Percentiles rank a stretch among this genome's conserved stretches.
These are phyloP conservation scores for Hippasteria phrygiana DNA, from an alignment of 53 echinoderm and acorn worm species.

Conservation along the genomic window DNA sequence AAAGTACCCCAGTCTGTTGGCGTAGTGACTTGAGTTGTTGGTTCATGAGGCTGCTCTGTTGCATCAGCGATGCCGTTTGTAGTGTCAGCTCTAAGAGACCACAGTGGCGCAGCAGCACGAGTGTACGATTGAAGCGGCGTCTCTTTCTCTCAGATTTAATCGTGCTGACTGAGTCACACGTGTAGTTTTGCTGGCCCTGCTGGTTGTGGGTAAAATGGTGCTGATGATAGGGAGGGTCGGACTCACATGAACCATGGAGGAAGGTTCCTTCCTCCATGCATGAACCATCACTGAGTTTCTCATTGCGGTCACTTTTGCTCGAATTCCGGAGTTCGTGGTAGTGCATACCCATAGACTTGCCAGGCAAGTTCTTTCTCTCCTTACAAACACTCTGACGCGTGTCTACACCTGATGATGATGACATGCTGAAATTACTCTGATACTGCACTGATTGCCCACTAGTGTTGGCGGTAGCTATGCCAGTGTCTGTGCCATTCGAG, in stretches of 20 bases:
- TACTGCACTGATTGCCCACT: constrained; percentile 19
- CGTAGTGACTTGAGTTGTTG: constrained; percentile 71
- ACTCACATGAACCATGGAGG: too few species aligned
- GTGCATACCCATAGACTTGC: constrained; percentile 22
- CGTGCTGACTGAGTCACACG: background rate
- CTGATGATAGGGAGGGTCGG: background rate
- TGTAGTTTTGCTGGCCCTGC: background rate
- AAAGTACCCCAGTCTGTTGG: constrained; percentile 58
- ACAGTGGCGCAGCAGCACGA: constrained; percentile 81
- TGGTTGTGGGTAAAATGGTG: constrained; percentile 6
- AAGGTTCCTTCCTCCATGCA: too few species aligned
- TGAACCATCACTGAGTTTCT: too few species aligned
- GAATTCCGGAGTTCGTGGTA: constrained; percentile 43
- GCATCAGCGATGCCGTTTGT: constrained; percentile 92
- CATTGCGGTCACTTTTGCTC: background rate
- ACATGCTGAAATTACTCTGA: constrained; percentile 23
- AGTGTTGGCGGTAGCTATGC: constrained; percentile 26
- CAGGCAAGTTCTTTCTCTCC: constrained; percentile 20
- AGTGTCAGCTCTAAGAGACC: constrained; percentile 89
- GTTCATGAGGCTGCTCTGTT: constrained; percentile 77
- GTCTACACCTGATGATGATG: constrained; percentile 38
- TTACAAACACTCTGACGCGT: background rate
- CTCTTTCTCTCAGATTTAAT: constrained; percentile 68
- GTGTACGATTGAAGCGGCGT: constrained; percentile 85
- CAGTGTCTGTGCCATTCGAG: constrained; percentile 19